Conservation (phyloP, 2,113 vertebrate genomes). For the Ornithorhynchus anatinus region DNA sequence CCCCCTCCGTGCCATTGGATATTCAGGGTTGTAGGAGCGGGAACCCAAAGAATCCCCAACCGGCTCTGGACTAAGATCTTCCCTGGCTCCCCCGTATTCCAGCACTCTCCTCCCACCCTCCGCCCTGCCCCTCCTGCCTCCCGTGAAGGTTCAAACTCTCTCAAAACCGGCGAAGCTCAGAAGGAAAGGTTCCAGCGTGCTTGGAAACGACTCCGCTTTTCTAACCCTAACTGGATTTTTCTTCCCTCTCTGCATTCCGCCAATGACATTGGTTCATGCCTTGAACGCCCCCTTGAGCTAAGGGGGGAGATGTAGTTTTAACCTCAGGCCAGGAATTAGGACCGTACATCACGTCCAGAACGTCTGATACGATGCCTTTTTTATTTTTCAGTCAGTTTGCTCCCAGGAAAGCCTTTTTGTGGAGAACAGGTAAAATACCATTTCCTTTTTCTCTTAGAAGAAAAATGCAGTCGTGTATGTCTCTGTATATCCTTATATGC, state of each 20-base stretch:
- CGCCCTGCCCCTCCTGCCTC: conserved; percentile 33
- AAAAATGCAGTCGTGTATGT: conserved; percentile 30
- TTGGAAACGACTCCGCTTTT: conserved; percentile 49
- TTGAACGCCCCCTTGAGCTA: conserved; percentile 55
- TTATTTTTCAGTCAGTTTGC: conserved; percentile 83
- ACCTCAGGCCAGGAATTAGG: conserved; percentile 59
- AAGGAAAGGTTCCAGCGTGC: conserved; percentile 35
- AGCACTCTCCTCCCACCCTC: too few species aligned
- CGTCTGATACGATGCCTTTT: conserved; percentile 69
- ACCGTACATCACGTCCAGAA: conserved; percentile 55
- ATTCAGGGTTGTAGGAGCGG: too few species aligned
- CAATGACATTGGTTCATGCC: conserved; percentile 54
- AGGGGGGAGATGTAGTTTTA: conserved; percentile 61
- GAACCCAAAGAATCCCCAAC: too few species aligned
- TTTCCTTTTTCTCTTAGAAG: conserved; percentile 31
- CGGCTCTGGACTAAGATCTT: too few species aligned
- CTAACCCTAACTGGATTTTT: conserved; percentile 57
- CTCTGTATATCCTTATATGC: conserved; percentile 16
- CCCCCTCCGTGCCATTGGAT: too few species aligned
- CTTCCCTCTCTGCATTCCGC: conserved; percentile 39
- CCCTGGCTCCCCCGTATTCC: too few species aligned
- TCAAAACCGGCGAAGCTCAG: conserved; percentile 26
- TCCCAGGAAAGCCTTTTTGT: conserved; percentile 85
- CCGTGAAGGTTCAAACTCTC: too few species aligned
- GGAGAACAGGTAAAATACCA: conserved; percentile 82